Percentiles rank a stretch among this genome's conserved stretches.
Evolutionary conservation across 2,797 vertebrate genomes (phyloP).

Genomic region (Scomberomorus guttatus): DNA sequence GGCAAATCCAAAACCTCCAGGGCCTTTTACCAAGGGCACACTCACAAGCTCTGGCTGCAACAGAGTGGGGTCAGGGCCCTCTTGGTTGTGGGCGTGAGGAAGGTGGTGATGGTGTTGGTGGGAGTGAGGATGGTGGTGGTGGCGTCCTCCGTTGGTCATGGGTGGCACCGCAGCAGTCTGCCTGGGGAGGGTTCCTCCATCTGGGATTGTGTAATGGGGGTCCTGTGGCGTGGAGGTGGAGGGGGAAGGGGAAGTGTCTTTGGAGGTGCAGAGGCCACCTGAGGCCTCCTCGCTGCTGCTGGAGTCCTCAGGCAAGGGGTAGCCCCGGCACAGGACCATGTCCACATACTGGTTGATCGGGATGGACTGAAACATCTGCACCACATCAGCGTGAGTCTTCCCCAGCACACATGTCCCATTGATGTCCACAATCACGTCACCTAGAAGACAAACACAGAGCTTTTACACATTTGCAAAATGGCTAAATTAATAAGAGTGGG

Average conservation of each 20-base stretch:
- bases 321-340: constrained; percentile 96
- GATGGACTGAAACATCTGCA: constrained; percentile 98
- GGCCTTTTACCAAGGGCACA: constrained; percentile 93
- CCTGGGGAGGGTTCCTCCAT: constrained; percentile 82
- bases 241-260: constrained; percentile 86
- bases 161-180: constrained; percentile 80
- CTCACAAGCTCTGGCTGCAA: constrained; percentile 93
- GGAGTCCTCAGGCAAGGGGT: constrained; percentile 94
- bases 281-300: constrained; percentile 74
- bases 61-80: constrained; percentile 88
- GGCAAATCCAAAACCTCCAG: constrained; percentile 96
- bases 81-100: constrained; percentile 72
- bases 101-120: constrained; percentile 61
- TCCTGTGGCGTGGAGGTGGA: constrained; percentile 84
- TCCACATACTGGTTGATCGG: constrained; percentile 95
- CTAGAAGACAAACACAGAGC: constrained; percentile 73
- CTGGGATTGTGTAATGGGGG: constrained; percentile 79
- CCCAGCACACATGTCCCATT: constrained; percentile 95
- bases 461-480: constrained; percentile 14
- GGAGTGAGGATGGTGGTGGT: constrained; percentile 61
- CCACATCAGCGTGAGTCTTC: constrained; percentile 98
- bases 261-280: constrained; percentile 83
- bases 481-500: neutral
- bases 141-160: constrained; percentile 87
- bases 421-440: constrained; percentile 98